Evolutionary conservation across 2,797 vertebrate species (phyloP).

Genomic region (Muraenolepis orangiensis): DNA sequence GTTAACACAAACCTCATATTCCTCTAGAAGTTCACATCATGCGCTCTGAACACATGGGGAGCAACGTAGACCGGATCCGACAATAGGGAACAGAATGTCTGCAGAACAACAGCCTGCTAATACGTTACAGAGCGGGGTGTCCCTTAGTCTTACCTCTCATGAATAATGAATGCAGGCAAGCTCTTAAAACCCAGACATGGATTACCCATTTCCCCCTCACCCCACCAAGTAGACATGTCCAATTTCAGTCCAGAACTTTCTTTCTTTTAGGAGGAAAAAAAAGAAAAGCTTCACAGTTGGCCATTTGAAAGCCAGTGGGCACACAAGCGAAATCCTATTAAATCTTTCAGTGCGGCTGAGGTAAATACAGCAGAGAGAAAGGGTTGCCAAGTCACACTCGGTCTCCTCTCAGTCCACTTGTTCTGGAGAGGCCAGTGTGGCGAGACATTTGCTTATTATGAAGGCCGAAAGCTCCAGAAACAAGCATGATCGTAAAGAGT

Average conservation of each 20-base stretch:
- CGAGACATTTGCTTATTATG: background rate
- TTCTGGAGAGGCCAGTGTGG: constrained; percentile 28
- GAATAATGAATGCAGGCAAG: constrained; percentile 62
- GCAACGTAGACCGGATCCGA: constrained; percentile 33
- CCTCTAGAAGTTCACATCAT: constrained; percentile 38
- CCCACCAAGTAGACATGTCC: constrained; percentile 49
- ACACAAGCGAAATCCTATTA: constrained; percentile 55
- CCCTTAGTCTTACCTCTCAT: constrained; percentile 56
- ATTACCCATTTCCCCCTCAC: constrained; percentile 48
- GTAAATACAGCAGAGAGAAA: constrained; percentile 50
- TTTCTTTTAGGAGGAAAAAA: constrained; percentile 15
- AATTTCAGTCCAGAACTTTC: constrained; percentile 47
- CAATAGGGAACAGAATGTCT: constrained; percentile 38
- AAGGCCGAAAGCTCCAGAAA: no score
- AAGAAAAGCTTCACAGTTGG: constrained; percentile 15
- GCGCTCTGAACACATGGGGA: constrained; percentile 38
- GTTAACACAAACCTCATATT: constrained; percentile 37
- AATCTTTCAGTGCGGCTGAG: constrained; percentile 58
- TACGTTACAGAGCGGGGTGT: constrained; percentile 42
- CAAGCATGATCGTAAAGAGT: no score
- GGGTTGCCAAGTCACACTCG: constrained; percentile 38
- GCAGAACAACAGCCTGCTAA: constrained; percentile 50
- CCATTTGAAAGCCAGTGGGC: constrained; percentile 40
- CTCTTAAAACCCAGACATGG: constrained; percentile 60
- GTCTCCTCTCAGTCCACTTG: constrained; percentile 21